Evolutionary conservation across 2,888 invertebrate species (phyloP).

Genomic region (Polylopha cassiicola): DNA sequence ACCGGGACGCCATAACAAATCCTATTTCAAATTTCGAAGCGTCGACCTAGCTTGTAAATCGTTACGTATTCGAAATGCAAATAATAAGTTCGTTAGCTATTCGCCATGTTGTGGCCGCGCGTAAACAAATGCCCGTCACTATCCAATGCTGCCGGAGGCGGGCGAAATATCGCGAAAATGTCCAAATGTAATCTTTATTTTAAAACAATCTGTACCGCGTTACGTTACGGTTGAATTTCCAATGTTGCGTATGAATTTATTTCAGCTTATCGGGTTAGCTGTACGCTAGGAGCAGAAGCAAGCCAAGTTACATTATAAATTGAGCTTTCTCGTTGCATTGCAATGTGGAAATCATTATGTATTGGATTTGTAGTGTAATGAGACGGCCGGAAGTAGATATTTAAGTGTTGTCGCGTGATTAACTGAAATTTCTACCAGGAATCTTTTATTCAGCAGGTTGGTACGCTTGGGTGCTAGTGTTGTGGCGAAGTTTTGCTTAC

Average conservation of each 20-base stretch:
- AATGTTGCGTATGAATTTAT: slow-evolving; percentile 31
- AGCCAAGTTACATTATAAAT: slow-evolving; percentile 32
- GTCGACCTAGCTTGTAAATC: slow-evolving; percentile 14
- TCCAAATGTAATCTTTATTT: slow-evolving; percentile 17
- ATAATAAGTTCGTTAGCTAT: slow-evolving; percentile 63
- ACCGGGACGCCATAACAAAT: slow-evolving; percentile 11
- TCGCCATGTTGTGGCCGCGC: slow-evolving; percentile 45
- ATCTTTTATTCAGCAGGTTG: no score
- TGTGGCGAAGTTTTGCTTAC: no score
- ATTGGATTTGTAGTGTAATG: slow-evolving; percentile 12
- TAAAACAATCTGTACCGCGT: slow-evolving; percentile 27
- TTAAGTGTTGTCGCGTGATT: no score
- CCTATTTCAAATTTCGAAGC: slow-evolving; percentile 14
- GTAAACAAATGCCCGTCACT: slow-evolving; percentile 46
- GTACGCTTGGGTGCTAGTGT: no score
- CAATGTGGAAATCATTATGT: slow-evolving; percentile 16
- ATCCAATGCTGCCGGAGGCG: slow-evolving; percentile 36
- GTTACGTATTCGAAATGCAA: slow-evolving; percentile 44
- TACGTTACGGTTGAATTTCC: slow-evolving; percentile 27
- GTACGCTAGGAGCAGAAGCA: slow-evolving; percentile 28
- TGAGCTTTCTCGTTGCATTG: slow-evolving; percentile 7
- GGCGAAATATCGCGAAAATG: slow-evolving; percentile 34
- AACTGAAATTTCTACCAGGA: no score
- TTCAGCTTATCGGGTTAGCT: slow-evolving; percentile 36
- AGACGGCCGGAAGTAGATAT: background rate